Percentiles rank a stretch among this genome's conserved stretches.
Evolutionary conservation across 2,797 vertebrate species (phyloP).

Genomic region (Dryobates pubescens): DNA sequence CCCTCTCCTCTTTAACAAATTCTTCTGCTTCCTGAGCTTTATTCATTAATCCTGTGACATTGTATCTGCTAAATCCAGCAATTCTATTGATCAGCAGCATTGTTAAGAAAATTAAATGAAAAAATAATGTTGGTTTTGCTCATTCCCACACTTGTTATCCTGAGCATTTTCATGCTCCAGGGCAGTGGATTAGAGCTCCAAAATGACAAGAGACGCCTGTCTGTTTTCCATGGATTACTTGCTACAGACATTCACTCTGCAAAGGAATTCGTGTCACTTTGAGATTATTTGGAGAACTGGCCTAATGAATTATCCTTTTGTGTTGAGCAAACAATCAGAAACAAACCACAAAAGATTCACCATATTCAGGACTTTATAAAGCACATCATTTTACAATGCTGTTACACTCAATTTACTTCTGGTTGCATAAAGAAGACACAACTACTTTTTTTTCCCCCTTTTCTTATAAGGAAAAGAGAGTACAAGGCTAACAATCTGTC

Average conservation of each 20-base stretch:
- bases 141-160: constrained; percentile 81
- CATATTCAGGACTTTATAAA: constrained; percentile 55
- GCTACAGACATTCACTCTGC: constrained; percentile 73
- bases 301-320: constrained; percentile 76
- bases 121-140: constrained; percentile 80
- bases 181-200: constrained; percentile 80
- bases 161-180: constrained; percentile 73
- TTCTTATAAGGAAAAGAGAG: not conserved
- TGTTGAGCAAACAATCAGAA: constrained; percentile 60
- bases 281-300: constrained; percentile 74
- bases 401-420: constrained; percentile 42
- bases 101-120: constrained; percentile 78
- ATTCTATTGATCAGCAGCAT: constrained; percentile 75
- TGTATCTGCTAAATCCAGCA: constrained; percentile 74
- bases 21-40: constrained; percentile 66
- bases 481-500: not conserved
- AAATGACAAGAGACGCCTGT: constrained; percentile 78
- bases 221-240: constrained; percentile 79
- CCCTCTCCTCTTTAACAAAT: constrained; percentile 47
- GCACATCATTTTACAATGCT: constrained; percentile 53
- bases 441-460: not conserved
- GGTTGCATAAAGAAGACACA: constrained; percentile 3
- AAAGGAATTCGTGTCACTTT: constrained; percentile 76
- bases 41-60: constrained; percentile 73
- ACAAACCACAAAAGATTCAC: constrained; percentile 64